Base-by-base conservation (phyloP, 2,888 invertebrate species). In the Agonopterix alstromeriana region DNA sequence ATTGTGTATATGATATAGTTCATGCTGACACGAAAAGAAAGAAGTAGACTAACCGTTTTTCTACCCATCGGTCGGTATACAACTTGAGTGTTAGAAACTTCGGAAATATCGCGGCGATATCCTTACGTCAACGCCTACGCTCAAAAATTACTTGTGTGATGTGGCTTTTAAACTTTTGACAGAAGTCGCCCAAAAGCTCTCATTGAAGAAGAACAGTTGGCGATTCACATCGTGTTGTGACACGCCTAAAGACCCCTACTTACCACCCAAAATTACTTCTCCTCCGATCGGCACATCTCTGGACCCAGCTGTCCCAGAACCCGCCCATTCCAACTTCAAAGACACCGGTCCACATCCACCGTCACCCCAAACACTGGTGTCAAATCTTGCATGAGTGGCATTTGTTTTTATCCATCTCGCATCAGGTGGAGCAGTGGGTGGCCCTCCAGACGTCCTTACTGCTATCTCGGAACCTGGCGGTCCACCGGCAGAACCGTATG, bases 341-440 rank as follows among this genome's bases (percentile, higher is more conserved):
- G 94, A 93, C 46, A 92, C 91, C 52, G 97, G 94, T 0, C 94
- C 92, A 78, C 97, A 97, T 9, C 96, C 96, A 1, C 95, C 94
- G 68, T 94, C 94, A 51, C 93, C 93, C 97, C 97, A 97, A 40
- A 93, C 91, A 53, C 92, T 91, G 45, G 97, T 91, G 70, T 95
- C 94, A 49, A 97, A 90, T 58, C 93, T 92, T 9, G 95, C 93
- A 54, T 94, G 94, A 0, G 96, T 95, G 7, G 95, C 91, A 74
- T 97, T 97, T 1, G 94, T 91, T 53, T 91, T 87, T 50, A 97
- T 91, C 72, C 97, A 92, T 62, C 95, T 93, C 17, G 92, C 91
- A 67, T 94, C 94, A 53, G 92, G 91, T 0, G 96, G 95, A 17
- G 93, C 83, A 0, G 64, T 63, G 0, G 88, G 86, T 0, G 85